phyloP scores from a whole-genome alignment of 2,113 vertebrate genomes.

The Oncorhynchus gorbuscha region DNA sequence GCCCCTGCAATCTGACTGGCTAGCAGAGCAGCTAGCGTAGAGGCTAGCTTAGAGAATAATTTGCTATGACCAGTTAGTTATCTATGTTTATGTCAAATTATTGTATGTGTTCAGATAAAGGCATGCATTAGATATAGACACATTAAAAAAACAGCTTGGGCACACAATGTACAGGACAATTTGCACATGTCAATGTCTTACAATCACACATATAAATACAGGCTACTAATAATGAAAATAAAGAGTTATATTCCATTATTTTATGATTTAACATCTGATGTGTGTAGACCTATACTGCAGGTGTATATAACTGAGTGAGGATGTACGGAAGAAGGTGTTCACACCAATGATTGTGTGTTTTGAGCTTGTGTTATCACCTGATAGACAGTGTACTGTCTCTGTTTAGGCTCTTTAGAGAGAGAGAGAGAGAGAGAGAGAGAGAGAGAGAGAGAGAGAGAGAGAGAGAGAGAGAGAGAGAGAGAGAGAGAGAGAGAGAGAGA shows the following conservation, averaged over 20 bases:
- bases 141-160: no score
- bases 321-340: conserved; percentile 25
- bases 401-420: conserved; percentile 36
- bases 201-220: no score
- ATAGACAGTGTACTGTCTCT: conserved; percentile 30
- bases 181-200: no score
- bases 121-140: no score
- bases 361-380: conserved; percentile 54
- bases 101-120: conserved; percentile 3
- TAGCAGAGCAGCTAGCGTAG: not conserved
- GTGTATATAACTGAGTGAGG: conserved; percentile 9
- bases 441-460: no score
- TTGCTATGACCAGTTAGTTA: no score
- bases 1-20: not conserved
- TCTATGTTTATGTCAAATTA: conserved; percentile 13
- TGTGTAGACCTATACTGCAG: conserved; percentile 36
- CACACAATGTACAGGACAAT: no score
- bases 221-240: not conserved
- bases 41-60: not conserved
- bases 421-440: not conserved
- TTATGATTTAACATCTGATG: conserved; percentile 34
- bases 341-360: conserved; percentile 36
- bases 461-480: no score
- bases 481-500: conserved; percentile 9
- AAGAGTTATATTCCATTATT: not conserved